Conservation (phyloP, 2,797 vertebrate genomes). For the Acipenser oxyrinchus region DNA sequence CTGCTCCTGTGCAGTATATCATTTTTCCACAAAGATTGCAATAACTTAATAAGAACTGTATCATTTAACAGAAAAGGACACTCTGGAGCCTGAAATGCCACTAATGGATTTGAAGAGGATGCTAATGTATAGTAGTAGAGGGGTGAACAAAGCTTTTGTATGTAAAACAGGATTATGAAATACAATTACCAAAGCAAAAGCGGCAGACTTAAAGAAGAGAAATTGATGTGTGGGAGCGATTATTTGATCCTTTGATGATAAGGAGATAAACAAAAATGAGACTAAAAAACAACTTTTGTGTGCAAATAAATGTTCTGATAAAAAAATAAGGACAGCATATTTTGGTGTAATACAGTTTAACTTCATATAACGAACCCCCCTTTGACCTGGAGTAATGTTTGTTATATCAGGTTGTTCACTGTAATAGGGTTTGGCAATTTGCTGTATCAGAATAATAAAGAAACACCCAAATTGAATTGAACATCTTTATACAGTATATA, state of each 20-base stretch:
- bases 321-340: no score
- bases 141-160: constrained; percentile 54
- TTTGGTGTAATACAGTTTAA: no score
- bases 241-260: constrained; percentile 48
- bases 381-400: no score
- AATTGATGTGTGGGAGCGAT: constrained; percentile 45
- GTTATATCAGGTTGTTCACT: no score
- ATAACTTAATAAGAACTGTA: constrained; percentile 55
- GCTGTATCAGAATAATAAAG: no score
- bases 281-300: no score
- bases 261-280: no score
- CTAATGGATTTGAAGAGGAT: constrained; percentile 75
- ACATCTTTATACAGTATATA: no score
- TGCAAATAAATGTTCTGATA: no score
- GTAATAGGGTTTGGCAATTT: no score
- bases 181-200: constrained; percentile 56
- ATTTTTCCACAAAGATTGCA: constrained; percentile 22
- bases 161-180: constrained; percentile 63
- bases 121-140: constrained; percentile 59
- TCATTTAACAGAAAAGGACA: constrained; percentile 48
- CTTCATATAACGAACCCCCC: no score
- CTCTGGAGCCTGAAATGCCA: constrained; percentile 52
- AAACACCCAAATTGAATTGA: no score
- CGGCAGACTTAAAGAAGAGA: constrained; percentile 48
- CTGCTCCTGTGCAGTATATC: constrained; percentile 15